Conservation (phyloP, 2,797 vertebrate species). For the Octomys mimax region DNA sequence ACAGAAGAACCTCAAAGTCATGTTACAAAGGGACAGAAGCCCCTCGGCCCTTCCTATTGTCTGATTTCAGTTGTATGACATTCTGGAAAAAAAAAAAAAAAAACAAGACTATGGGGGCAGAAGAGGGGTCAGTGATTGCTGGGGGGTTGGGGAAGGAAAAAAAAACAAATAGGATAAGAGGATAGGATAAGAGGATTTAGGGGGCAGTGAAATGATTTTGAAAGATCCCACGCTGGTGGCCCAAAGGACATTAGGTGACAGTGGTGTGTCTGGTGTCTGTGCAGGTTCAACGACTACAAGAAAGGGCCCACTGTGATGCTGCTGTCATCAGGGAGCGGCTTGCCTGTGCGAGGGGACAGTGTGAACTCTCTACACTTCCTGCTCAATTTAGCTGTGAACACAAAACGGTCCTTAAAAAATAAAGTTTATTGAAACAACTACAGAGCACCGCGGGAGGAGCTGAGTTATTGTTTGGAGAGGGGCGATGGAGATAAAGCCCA, state of each 20-base stretch:
- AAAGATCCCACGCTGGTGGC: not conserved
- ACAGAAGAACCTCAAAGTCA: not conserved
- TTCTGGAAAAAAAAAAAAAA: not conserved
- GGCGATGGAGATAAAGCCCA: not conserved
- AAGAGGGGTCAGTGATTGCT: not conserved
- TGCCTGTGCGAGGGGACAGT: not conserved
- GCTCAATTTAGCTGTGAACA: not conserved
- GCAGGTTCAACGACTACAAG: too few species aligned
- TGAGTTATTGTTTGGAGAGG: not conserved
- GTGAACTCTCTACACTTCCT: not conserved
- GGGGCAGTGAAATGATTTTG: not conserved
- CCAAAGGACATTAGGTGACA: not conserved
- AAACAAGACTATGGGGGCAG: not conserved
- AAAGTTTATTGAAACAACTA: not conserved
- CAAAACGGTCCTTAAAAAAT: slow-evolving; percentile 22
- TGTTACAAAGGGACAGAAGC: not conserved
- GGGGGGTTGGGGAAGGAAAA: not conserved
- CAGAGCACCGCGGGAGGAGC: not conserved
- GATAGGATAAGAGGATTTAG: not conserved
- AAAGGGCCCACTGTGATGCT: fast-evolving
- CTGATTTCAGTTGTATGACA: not conserved
- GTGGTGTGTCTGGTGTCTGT: fast-evolving
- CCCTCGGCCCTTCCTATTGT: not conserved
- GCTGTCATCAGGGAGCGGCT: too few species aligned
- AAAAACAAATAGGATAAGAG: not conserved